Evolutionary conservation across 2,888 invertebrate genomes (phyloP).

Genomic region (Calameuta filiformis): DNA sequence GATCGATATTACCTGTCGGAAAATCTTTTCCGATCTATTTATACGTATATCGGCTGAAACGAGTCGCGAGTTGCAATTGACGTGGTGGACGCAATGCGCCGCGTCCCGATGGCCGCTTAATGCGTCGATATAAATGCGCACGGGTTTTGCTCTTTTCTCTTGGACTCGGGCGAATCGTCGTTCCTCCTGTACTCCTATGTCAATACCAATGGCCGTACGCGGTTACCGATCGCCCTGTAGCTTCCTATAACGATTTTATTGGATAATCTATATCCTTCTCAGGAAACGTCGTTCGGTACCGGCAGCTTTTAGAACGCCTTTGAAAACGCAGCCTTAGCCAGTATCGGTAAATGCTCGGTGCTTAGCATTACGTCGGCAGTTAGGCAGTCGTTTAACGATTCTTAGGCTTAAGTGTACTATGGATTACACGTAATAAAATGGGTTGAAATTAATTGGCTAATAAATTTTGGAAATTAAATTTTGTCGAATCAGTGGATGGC

Average conservation of each 20-base stretch:
- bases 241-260: background rate
- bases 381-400: background rate
- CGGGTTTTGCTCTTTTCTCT: conserved; percentile 17
- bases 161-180: background rate
- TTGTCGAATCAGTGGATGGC: no score
- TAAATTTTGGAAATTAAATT: background rate
- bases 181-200: background rate
- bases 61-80: background rate
- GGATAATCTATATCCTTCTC: conserved; percentile 34
- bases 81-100: background rate
- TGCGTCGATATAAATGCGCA: conserved; percentile 50
- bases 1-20: background rate
- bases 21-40: background rate
- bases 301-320: background rate
- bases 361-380: background rate
- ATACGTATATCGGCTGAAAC: background rate
- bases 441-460: background rate
- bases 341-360: background rate
- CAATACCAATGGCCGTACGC: background rate
- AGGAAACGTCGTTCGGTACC: conserved; percentile 27
- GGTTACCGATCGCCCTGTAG: background rate
- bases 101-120: conserved; percentile 29
- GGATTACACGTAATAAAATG: background rate
- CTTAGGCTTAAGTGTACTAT: background rate
- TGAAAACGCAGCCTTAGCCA: background rate